phyloP scores from a whole-genome alignment of 2,888 invertebrate species.

The Tetragonula carbonaria region DNA sequence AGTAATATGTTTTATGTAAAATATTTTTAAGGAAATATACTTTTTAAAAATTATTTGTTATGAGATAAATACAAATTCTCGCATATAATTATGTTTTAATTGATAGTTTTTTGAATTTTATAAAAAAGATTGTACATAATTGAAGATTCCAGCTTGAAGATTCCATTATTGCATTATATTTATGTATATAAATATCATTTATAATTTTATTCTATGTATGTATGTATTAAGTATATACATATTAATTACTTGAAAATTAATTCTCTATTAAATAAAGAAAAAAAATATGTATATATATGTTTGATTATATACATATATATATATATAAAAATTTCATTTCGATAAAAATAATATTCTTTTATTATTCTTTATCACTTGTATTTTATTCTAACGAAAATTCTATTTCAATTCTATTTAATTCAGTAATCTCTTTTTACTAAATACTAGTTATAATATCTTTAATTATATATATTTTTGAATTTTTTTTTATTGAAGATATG shows the following conservation, averaged over 20 bases:
- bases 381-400: not conserved
- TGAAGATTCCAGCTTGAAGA: not conserved
- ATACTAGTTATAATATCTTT: not conserved
- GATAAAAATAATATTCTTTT: not conserved
- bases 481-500: not conserved
- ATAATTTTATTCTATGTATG: not conserved
- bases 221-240: not conserved
- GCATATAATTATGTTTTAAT: not conserved
- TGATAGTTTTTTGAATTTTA: not conserved
- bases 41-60: too few species aligned
- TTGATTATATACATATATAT: too few species aligned
- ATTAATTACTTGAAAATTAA: not conserved
- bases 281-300: too few species aligned
- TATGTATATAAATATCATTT: not conserved
- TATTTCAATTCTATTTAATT: not conserved
- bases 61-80: too few species aligned
- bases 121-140: not conserved
- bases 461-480: not conserved
- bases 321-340: too few species aligned
- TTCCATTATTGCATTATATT: not conserved
- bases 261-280: not conserved
- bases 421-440: not conserved
- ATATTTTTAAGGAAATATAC: too few species aligned
- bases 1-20: too few species aligned
- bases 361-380: not conserved